Percentiles rank a stretch among this genome's conserved stretches.
These are phyloP conservation scores for Phymastichus coffea DNA, from an alignment of 1,140 invertebrate species.

Conservation along the genomic window DNA sequence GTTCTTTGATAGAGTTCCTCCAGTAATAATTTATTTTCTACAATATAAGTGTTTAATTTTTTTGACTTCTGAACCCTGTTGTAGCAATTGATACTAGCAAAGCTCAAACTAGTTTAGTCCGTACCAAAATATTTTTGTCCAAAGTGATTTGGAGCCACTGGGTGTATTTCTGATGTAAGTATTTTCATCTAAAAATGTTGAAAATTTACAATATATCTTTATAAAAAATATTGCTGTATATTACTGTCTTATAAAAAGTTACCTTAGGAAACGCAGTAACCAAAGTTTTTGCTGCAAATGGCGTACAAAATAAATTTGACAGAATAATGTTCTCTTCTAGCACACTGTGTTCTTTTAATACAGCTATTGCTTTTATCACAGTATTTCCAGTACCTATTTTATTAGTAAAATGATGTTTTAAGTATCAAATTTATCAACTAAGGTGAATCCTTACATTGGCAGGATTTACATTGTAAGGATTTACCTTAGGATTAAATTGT, in stretches of 20 bases:
- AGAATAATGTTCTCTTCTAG: slow-evolving; percentile 92
- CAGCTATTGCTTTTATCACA: slow-evolving; percentile 89
- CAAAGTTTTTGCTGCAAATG: slow-evolving; percentile 84
- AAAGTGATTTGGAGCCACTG: slow-evolving; percentile 96
- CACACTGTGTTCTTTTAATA: slow-evolving; percentile 90
- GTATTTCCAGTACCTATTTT: slow-evolving; percentile 85
- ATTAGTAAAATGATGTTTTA: slow-evolving; percentile 18
- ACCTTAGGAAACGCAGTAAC: slow-evolving; percentile 83
- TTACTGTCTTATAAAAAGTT: slow-evolving; percentile 27
- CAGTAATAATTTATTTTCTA: slow-evolving; percentile 24
- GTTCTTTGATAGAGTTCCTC: slow-evolving; percentile 29
- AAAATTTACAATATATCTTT: too few relatives aligned
- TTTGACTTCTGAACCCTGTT: slow-evolving; percentile 14
- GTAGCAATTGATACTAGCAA: slow-evolving; percentile 23
- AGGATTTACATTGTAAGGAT: not conserved
- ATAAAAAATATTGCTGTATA: too few relatives aligned
- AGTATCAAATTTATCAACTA: not conserved
- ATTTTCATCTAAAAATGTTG: slow-evolving; percentile 82
- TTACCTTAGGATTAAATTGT: not conserved
- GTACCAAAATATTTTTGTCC: slow-evolving; percentile 99
- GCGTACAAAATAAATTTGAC: slow-evolving; percentile 95
- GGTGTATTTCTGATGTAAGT: slow-evolving; percentile 92
- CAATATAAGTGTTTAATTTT: not conserved
- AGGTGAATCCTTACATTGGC: not conserved
- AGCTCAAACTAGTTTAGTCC: slow-evolving; percentile 66